A percentile compares a stretch with the other conserved stretches of the same genome.
These are phyloP conservation scores for Tor tambroides DNA, from an alignment of 2,113 vertebrate species.

Conservation along the genomic window DNA sequence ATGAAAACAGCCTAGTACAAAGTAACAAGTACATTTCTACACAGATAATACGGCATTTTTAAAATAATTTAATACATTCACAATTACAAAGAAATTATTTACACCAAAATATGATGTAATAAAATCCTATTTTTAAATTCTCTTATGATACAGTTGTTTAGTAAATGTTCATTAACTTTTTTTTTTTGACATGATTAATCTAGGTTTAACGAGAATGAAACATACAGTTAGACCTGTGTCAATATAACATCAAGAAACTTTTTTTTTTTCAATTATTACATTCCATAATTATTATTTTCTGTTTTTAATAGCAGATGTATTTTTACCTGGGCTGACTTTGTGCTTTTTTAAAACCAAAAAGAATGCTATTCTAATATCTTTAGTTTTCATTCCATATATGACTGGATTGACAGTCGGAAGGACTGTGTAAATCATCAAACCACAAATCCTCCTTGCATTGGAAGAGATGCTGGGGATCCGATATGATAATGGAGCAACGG, in stretches of 20 bases:
- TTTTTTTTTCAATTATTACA: neutral
- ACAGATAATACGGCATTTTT: neutral
- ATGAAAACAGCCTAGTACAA: neutral
- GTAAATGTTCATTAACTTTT: too few species aligned
- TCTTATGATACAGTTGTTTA: too few species aligned
- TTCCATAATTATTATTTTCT: neutral
- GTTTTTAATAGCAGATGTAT: neutral
- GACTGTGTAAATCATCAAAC: slow-evolving; percentile 44
- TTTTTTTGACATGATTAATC: too few species aligned
- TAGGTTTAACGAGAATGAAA: too few species aligned
- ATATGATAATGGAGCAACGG: slow-evolving; percentile 47
- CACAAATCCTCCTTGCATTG: slow-evolving; percentile 40
- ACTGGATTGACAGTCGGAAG: slow-evolving; percentile 54
- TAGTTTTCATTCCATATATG: slow-evolving; percentile 58
- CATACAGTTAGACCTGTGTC: too few species aligned
- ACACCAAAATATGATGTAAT: too few species aligned
- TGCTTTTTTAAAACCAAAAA: slow-evolving; percentile 32
- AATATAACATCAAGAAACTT: neutral
- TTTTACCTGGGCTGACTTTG: slow-evolving; percentile 1
- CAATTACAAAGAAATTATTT: too few species aligned
- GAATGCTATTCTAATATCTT: slow-evolving; percentile 48
- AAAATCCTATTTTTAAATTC: too few species aligned
- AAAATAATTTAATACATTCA: too few species aligned
- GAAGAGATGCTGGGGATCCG: slow-evolving; percentile 35
- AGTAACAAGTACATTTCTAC: neutral